Percentiles rank a stretch among this genome's conserved stretches.
Evolutionary conservation across 2,113 vertebrate species (phyloP).

Genomic region (Ptilorrhoa leucosticta): DNA sequence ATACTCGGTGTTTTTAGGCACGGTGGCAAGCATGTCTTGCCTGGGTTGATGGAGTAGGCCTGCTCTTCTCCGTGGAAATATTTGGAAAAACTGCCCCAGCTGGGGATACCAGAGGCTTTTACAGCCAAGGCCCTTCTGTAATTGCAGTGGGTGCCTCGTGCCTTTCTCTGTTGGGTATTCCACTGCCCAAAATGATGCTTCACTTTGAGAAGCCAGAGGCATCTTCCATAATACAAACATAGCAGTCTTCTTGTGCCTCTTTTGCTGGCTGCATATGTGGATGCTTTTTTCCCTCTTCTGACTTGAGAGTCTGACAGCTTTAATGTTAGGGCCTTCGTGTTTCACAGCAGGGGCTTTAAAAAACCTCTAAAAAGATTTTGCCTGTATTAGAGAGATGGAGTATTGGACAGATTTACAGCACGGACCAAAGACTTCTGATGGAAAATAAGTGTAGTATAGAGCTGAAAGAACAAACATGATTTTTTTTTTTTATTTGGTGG

Average conservation of each 20-base stretch:
- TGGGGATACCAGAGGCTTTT: background rate
- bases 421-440: slow-evolving; percentile 9
- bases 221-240: background rate
- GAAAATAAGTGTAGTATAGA: background rate
- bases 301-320: background rate
- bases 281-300: background rate
- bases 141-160: background rate
- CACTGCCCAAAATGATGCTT: background rate
- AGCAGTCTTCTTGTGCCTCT: background rate
- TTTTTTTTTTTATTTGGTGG: background rate
- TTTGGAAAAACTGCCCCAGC: background rate
- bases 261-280: background rate
- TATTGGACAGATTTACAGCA: slow-evolving; percentile 29
- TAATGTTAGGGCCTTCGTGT: background rate
- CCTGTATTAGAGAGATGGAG: background rate
- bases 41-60: background rate
- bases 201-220: background rate
- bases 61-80: background rate
- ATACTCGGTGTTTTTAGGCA: background rate
- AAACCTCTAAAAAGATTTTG: background rate
- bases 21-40: accelerated
- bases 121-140: background rate
- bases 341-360: slow-evolving; percentile 6
- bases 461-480: slow-evolving; percentile 15
- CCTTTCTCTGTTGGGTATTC: accelerated